Base-by-base conservation (phyloP, 2,888 invertebrate species). In the Plusia festucae region DNA sequence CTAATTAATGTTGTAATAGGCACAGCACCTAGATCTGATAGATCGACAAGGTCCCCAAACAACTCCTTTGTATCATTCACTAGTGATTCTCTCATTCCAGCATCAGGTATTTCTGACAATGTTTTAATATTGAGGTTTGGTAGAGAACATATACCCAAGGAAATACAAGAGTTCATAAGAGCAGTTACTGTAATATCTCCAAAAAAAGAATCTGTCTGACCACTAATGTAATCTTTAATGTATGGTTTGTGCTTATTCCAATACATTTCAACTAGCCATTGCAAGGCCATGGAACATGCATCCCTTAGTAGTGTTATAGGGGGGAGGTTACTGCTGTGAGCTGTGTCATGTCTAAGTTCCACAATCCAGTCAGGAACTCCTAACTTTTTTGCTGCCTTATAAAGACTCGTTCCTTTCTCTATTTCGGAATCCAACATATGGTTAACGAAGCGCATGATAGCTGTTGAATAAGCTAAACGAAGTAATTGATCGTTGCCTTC, bases 311-410 rank as follows among this genome's bases (percentile, higher is more conserved):
- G 89, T 52, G 92, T 92, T 30, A 97, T 87, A 0, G 97, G 95
- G 16, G 98, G 98, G 32, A 97, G 88, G 69, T 95, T 95, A 73
- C 96, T 95, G 60, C 96, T 96, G 86, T 98, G 98, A 30, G 98
- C 97, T 46, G 97, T 96, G 73, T 97, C 97, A 87, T 98, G 98
- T 60, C 98, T 95, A 59, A 98, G 88, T 74, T 97, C 96, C 7
- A 98, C 96, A 64, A 98, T 95, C 98, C 98, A 98, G 68, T 96
- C 96, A 0, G 98, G 98, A 49, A 98, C 96, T 51, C 96, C 96
- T 65, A 97, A 90, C 87, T 96, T 95, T 71, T 94, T 95, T 0
- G 97, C 97, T 34, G 96, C 96, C 81, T 94, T 92, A 68, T 93
- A 94, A 68, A 96, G 94, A 77, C 96, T 91, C 5, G 92, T 91